phyloP scores from a whole-genome alignment of 2,113 vertebrate genomes.

The Candoia aspera region DNA sequence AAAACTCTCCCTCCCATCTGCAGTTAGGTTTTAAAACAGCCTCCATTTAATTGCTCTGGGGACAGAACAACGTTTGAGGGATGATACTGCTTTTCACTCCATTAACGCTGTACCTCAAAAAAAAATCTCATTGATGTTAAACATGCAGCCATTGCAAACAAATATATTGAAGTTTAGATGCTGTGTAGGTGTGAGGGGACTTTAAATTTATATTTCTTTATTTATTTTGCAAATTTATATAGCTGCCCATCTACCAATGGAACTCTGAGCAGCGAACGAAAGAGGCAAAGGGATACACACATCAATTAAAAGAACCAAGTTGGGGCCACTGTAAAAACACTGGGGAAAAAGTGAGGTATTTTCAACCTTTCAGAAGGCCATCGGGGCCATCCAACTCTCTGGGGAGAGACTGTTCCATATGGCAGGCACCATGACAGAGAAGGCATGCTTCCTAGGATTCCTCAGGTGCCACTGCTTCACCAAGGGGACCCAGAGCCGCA shows the following conservation, averaged over 20 bases:
- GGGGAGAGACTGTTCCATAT: background rate
- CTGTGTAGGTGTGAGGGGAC: background rate
- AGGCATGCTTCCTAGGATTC: background rate
- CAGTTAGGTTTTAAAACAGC: background rate
- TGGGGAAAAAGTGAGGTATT: background rate
- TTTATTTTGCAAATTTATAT: background rate
- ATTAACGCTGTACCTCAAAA: background rate
- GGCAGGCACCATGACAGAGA: background rate
- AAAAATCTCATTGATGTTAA: background rate
- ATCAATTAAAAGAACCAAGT: background rate
- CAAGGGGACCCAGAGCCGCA: background rate
- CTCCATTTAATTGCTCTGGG: background rate
- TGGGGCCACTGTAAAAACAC: background rate
- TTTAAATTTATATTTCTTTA: background rate
- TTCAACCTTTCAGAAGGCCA: background rate
- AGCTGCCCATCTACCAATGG: background rate
- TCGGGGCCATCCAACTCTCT: background rate
- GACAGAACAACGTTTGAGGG: background rate
- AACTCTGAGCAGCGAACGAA: background rate
- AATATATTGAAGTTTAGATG: background rate
- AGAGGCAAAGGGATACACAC: background rate
- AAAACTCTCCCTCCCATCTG: background rate
- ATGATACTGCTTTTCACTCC: background rate
- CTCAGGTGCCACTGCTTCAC: background rate
- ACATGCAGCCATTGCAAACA: background rate